Conservation (phyloP, 1,140 invertebrate genomes). For the Mya arenaria region DNA sequence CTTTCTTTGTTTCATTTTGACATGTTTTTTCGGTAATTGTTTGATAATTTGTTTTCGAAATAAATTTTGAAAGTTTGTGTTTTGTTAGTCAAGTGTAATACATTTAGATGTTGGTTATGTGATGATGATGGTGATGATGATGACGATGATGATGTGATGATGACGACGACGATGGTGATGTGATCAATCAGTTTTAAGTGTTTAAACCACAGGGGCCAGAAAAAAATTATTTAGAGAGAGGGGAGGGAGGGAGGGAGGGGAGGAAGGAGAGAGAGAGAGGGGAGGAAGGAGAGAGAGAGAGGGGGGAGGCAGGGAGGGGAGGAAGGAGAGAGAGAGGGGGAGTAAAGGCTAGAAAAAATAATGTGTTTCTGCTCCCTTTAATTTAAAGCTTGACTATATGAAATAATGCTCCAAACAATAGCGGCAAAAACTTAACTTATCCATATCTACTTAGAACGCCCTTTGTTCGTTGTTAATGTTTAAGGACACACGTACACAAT, state of each 20-base stretch:
- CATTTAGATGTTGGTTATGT: background rate
- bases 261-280: background rate
- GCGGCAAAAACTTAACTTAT: no score
- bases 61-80: background rate
- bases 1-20: background rate
- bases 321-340: background rate
- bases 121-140: background rate
- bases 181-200: no score
- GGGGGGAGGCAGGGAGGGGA: background rate
- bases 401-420: no score
- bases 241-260: background rate
- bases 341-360: no score
- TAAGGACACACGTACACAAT: no score
- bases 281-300: background rate
- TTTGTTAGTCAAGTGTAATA: background rate
- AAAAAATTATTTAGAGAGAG: background rate
- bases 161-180: no score
- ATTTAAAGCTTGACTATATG: no score
- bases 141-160: no score
- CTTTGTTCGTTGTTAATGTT: no score
- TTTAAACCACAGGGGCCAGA: background rate
- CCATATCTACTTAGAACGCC: no score
- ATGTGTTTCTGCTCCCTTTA: no score
- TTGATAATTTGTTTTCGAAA: background rate
- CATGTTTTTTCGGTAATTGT: background rate